Conservation (phyloP, 1,140 invertebrate species). For the Sipha flava region DNA sequence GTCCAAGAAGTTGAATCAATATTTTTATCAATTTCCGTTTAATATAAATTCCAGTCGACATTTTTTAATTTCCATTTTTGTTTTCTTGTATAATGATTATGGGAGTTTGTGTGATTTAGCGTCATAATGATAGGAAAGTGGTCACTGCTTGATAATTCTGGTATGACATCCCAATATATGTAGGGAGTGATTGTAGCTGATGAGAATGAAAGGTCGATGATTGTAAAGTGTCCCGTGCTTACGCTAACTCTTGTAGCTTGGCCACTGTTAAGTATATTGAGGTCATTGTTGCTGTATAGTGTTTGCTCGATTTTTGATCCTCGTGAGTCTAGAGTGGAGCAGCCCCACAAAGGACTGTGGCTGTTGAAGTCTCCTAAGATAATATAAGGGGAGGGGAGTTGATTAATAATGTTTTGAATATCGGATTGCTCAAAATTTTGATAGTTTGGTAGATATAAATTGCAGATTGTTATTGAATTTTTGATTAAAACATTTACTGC, state of each 20-base stretch:
- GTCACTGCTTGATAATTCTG: conserved; percentile 18
- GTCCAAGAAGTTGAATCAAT: neutral
- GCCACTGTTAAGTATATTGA: neutral
- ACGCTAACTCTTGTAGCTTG: neutral
- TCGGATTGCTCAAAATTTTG: neutral
- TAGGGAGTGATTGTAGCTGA: neutral
- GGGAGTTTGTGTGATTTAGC: neutral
- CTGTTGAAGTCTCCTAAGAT: conserved; percentile 34
- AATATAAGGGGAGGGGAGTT: conserved; percentile 31
- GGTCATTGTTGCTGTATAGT: conserved; percentile 12
- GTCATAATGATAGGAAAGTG: neutral
- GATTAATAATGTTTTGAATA: conserved; percentile 30
- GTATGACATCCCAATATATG: neutral
- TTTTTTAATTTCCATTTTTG: conserved; percentile 1
- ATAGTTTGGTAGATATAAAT: conserved; percentile 30
- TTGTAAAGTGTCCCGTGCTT: neutral
- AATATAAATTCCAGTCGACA: neutral
- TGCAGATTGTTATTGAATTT: conserved; percentile 33
- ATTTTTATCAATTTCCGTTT: conserved; percentile 3
- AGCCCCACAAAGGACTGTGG: conserved; percentile 33
- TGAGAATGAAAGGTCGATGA: neutral
- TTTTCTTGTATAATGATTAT: neutral
- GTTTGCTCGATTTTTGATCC: conserved; percentile 32
- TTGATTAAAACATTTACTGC: neutral
- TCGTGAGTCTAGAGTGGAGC: neutral